phyloP scores from a whole-genome alignment of 1,140 invertebrate genomes.

The Monomorium pharaonis region DNA sequence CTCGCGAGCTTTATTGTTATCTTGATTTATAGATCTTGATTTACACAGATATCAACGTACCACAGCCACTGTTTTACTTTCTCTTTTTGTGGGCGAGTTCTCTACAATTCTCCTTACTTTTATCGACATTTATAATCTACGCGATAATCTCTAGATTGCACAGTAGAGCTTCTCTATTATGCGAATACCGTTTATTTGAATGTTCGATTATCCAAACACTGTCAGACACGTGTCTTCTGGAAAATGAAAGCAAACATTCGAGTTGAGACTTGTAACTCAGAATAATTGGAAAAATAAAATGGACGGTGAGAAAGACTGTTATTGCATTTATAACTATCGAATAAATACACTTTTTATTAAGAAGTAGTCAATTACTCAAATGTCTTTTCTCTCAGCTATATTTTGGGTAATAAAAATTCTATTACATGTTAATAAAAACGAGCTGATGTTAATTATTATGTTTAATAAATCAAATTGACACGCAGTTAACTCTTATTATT shows the following conservation, averaged over 20 bases:
- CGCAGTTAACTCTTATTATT: background rate
- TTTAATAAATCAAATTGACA: background rate
- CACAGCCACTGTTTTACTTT: background rate
- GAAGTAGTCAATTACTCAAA: background rate
- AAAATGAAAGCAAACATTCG: background rate
- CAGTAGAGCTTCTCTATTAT: background rate
- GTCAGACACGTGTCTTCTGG: background rate
- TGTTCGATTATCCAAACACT: background rate
- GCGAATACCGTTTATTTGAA: background rate
- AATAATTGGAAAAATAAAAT: background rate
- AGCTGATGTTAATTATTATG: background rate
- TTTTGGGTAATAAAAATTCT: background rate
- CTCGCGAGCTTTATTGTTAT: background rate
- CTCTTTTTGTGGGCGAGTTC: background rate
- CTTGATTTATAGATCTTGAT: conserved; percentile 14
- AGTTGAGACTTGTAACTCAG: background rate
- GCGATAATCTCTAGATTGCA: background rate
- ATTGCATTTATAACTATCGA: background rate
- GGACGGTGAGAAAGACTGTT: background rate
- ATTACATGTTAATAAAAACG: background rate
- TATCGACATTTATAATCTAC: background rate
- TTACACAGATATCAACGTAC: background rate
- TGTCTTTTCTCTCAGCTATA: background rate
- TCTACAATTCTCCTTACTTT: background rate
- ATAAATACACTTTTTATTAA: background rate